Percentiles rank a stretch among this genome's conserved stretches.
Evolutionary conservation across 2,113 vertebrate species (phyloP).

Genomic region (Cyrtonyx montezumae): DNA sequence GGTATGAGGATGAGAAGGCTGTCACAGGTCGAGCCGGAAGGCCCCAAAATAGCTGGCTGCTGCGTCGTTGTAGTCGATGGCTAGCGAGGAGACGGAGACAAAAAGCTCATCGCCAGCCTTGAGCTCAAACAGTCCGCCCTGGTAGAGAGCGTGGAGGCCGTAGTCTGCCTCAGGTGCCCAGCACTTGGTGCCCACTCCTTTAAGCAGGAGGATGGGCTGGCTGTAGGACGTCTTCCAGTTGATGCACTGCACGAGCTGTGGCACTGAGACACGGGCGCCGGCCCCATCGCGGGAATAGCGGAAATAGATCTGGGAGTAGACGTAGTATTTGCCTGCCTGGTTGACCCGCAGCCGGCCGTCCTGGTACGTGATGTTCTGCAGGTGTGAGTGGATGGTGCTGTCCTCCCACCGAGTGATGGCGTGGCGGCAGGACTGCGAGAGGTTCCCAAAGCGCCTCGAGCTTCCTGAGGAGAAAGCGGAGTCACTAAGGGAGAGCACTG

Average conservation of each 20-base stretch:
- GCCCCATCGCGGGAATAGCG: constrained; percentile 73
- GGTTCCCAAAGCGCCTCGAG: constrained; percentile 47
- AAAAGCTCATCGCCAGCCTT: constrained; percentile 86
- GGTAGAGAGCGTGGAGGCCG: constrained; percentile 88
- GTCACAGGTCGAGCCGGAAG: constrained; percentile 86
- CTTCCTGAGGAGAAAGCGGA: background rate
- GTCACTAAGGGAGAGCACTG: rapidly evolving
- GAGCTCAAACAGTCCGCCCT: constrained; percentile 88
- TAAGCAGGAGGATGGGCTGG: constrained; percentile 87
- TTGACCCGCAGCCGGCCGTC: constrained; percentile 84
- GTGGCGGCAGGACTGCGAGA: constrained; percentile 89
- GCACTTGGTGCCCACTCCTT: constrained; percentile 89
- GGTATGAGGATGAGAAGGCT: background rate
- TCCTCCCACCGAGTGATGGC: constrained; percentile 83
- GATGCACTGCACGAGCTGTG: constrained; percentile 88
- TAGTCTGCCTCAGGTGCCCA: constrained; percentile 87
- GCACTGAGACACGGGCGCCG: constrained; percentile 71
- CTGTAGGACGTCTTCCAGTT: constrained; percentile 86
- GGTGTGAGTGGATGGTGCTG: constrained; percentile 81
- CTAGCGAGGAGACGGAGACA: constrained; percentile 86
- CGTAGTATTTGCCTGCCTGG: constrained; percentile 88
- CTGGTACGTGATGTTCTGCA: constrained; percentile 87
- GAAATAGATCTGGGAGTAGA: constrained; percentile 90
- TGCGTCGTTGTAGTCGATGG: constrained; percentile 80
- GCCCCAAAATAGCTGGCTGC: constrained; percentile 88